phyloP scores from a whole-genome alignment of 2,797 vertebrate genomes.

The Myotis myotis region DNA sequence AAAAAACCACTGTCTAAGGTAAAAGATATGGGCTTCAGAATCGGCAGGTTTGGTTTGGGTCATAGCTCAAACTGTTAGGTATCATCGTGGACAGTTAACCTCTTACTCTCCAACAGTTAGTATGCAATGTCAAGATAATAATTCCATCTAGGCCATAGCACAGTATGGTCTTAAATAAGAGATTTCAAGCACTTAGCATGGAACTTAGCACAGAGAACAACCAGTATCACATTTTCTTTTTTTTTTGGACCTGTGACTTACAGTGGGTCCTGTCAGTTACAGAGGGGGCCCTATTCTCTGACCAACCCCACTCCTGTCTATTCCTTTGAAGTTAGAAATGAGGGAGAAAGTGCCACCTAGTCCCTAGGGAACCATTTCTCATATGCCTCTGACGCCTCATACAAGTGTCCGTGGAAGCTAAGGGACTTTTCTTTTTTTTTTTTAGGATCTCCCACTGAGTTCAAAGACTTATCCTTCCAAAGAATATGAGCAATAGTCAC shows the following conservation, averaged over 20 bases:
- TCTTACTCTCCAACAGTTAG: neutral
- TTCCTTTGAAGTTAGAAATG: neutral
- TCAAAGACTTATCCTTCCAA: slow-evolving; percentile 27
- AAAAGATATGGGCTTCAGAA: neutral
- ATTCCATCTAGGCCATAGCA: neutral
- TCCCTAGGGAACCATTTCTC: neutral
- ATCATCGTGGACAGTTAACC: neutral
- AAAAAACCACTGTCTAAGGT: neutral
- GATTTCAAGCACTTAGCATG: neutral
- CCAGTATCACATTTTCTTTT: neutral
- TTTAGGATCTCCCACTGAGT: neutral
- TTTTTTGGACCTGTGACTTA: neutral
- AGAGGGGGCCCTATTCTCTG: neutral
- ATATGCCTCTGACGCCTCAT: neutral
- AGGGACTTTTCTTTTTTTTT: neutral
- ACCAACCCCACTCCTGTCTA: neutral
- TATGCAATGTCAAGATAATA: neutral
- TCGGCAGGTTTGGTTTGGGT: neutral
- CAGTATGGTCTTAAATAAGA: neutral
- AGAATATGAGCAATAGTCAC: neutral
- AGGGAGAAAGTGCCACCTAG: neutral
- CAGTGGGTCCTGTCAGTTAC: neutral
- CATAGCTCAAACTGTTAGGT: neutral
- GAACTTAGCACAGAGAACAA: neutral
- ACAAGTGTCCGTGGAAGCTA: neutral